Base-by-base conservation (phyloP, 2,113 vertebrate genomes). In the Coreoperca whiteheadi region DNA sequence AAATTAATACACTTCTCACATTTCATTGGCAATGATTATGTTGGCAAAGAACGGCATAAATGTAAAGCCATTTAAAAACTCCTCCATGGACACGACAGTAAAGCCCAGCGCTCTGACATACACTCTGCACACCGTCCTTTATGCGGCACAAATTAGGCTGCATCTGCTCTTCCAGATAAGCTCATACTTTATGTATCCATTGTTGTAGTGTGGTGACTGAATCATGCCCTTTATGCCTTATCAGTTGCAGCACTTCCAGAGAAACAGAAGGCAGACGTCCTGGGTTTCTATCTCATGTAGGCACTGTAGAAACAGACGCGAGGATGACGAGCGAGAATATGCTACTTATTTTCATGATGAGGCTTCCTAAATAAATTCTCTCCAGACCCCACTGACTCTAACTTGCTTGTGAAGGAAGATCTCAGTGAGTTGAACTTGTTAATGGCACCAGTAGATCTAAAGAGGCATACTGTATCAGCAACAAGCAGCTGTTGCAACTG, bases 81-180 rank as follows among this genome's bases (percentile, higher is more conserved):
- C 41, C 11, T 43, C 2, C 41, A 43, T 43, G 41, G 14, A 20
- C 63, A 14, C 2, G 34, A 6, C 37, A 67, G 6, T n/a, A 23
- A 70, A 34, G 14, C 67, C 9, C 20, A 28, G 6, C 8, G 20
- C 15, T 5, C 68, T 60, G 41, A 48, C 28, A 41, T 15, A 68
- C 65, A 73, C 5, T 21, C 34, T 43, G 25, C 23, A 63, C 51
- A 41, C 4, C 21, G 23, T 56, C 28, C 39, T 53, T 54, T 25
- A 50, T 46, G 28, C 53, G 41, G 78, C 34, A 30, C 23, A 59
- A 67, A 57, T 73, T 11, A 59, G 39, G 37, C 51, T 32, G 20
- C 69, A 79, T 75, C 75, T 87, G 74, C 63, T 83, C 37, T 34
- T 77, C 23, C 67, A 85, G 76, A 87, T 89, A 87, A 84, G 61